These are phyloP conservation scores for Lampris megalopsis DNA, from an alignment of 2,113 vertebrate species.

Conservation along the genomic window DNA sequence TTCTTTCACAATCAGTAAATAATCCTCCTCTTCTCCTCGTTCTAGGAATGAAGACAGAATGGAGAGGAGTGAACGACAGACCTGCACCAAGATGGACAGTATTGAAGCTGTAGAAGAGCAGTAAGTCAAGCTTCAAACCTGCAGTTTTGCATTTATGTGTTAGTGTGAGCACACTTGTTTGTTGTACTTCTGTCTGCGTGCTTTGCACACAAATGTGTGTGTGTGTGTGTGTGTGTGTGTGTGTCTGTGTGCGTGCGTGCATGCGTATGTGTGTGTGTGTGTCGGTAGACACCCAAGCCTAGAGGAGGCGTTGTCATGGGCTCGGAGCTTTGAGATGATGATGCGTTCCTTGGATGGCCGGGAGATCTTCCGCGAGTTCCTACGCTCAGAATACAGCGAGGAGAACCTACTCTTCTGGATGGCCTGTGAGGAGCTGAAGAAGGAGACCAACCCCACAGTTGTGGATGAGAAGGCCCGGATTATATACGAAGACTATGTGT, in stretches of 20 bases:
- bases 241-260: not conserved
- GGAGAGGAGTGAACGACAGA: conserved; percentile 78
- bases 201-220: not conserved
- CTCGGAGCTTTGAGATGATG: conserved; percentile 98
- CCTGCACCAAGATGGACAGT: conserved; percentile 85
- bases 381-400: conserved; percentile 97
- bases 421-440: conserved; percentile 95
- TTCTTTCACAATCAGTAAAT: not conserved
- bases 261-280: conserved; percentile 5
- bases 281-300: conserved; percentile 84
- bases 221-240: not conserved
- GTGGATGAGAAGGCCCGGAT: conserved; percentile 94
- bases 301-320: conserved; percentile 95
- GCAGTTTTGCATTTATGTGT: too few species aligned
- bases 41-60: conserved; percentile 82
- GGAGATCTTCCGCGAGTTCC: conserved; percentile 94
- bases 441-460: conserved; percentile 87
- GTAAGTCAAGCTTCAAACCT: conserved; percentile 61
- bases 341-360: conserved; percentile 93
- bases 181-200: not conserved
- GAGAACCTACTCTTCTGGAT: conserved; percentile 99
- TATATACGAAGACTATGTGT: conserved; percentile 99
- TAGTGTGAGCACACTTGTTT: not conserved
- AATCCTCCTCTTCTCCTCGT: not conserved
- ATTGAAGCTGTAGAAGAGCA: conserved; percentile 83